Conservation (phyloP, 2,888 invertebrate genomes). For the Emmelina monodactyla region DNA sequence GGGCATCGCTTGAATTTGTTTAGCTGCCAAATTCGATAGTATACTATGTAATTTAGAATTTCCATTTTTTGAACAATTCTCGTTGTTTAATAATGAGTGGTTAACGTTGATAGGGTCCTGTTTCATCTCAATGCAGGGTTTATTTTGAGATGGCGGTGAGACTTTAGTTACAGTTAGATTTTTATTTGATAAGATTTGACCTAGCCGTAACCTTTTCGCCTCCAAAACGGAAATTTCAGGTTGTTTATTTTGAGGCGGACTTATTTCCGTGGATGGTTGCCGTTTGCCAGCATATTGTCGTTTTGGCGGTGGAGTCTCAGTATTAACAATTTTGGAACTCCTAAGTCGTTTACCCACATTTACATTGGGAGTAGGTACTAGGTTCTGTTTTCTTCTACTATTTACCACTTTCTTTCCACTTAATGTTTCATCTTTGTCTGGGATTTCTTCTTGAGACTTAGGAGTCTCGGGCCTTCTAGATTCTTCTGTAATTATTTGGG, state of each 20-base stretch:
- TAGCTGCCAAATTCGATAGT: slow-evolving; percentile 49
- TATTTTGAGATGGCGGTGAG: slow-evolving; percentile 30
- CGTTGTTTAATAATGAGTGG: slow-evolving; percentile 46
- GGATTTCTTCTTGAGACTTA: slow-evolving; percentile 11
- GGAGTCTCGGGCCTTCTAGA: slow-evolving; percentile 27
- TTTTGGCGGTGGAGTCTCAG: slow-evolving; percentile 31
- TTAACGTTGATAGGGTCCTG: slow-evolving; percentile 25
- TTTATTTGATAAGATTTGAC: slow-evolving; percentile 48
- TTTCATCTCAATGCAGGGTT: slow-evolving; percentile 19
- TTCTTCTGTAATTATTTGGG: slow-evolving; percentile 58
- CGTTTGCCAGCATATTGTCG: slow-evolving; percentile 37
- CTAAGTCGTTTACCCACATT: slow-evolving; percentile 47
- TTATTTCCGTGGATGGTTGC: slow-evolving; percentile 29
- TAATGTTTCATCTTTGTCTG: slow-evolving; percentile 26
- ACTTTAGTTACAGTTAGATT: slow-evolving; percentile 36
- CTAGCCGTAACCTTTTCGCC: slow-evolving; percentile 49
- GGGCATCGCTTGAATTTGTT: slow-evolving; percentile 42
- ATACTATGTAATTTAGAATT: slow-evolving; percentile 59
- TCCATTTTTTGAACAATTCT: slow-evolving; percentile 60
- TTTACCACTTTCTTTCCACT: slow-evolving; percentile 33
- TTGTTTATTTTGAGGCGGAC: slow-evolving; percentile 34
- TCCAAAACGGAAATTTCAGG: slow-evolving; percentile 40
- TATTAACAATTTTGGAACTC: slow-evolving; percentile 45
- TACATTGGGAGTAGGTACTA: slow-evolving; percentile 28
- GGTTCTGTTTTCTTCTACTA: slow-evolving; percentile 34